phyloP scores from a whole-genome alignment of 1,140 invertebrate species.

The Conus betulinus region DNA sequence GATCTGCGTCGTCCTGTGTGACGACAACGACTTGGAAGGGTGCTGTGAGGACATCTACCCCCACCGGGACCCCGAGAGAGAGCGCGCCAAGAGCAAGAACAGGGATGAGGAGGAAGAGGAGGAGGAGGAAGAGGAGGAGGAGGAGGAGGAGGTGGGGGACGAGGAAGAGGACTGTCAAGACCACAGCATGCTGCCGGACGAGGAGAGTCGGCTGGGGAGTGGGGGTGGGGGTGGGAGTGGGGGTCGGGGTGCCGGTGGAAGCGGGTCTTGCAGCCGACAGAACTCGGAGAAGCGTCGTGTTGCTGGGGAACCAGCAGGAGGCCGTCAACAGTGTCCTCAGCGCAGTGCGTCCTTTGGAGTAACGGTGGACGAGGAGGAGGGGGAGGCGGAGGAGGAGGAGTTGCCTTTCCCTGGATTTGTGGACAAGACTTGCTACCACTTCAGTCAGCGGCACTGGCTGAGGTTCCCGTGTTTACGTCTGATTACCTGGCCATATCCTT shows the following conservation, averaged over 20 bases:
- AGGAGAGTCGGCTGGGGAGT: background rate
- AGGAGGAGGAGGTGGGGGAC: background rate
- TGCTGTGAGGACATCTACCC: background rate
- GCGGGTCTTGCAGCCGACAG: background rate
- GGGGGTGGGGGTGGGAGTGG: background rate
- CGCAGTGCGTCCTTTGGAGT: constrained; percentile 27
- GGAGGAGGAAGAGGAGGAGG: background rate
- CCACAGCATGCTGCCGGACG: background rate
- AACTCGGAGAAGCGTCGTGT: background rate
- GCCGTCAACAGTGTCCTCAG: background rate
- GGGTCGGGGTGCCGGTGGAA: too few relatives aligned
- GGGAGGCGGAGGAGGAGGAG: constrained; percentile 67
- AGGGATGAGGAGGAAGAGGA: background rate
- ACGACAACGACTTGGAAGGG: background rate
- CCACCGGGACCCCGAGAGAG: too few relatives aligned
- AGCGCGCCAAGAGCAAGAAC: background rate
- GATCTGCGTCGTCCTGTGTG: constrained; percentile 24
- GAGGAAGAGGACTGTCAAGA: background rate
- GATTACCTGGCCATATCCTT: constrained; percentile 99
- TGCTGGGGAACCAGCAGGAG: background rate
- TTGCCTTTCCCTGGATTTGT: constrained; percentile 93
- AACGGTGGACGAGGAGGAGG: constrained; percentile 33
- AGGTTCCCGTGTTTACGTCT: constrained; percentile 94
- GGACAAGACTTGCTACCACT: constrained; percentile 83
- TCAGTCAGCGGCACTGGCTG: constrained; percentile 90